A percentile compares a stretch with the other conserved stretches of the same genome.
Evolutionary conservation across 2,113 vertebrate genomes (phyloP).

Genomic region (Hemiscyllium ocellatum): DNA sequence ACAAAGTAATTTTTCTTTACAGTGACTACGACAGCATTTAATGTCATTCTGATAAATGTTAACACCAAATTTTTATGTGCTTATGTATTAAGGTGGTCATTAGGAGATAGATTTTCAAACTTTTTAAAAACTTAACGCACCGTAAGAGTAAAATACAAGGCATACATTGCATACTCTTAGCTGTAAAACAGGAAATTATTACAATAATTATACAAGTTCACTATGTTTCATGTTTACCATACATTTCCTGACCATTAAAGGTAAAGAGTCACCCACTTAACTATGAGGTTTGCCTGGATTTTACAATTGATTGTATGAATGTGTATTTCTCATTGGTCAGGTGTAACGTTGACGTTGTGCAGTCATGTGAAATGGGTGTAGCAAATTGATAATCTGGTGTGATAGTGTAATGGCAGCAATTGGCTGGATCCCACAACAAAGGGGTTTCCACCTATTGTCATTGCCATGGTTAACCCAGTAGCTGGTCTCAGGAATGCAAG

Average conservation of each 20-base stretch:
- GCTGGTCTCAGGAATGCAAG: neutral
- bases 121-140: neutral
- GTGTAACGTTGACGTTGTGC: neutral
- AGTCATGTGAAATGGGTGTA: neutral
- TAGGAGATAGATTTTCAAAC: neutral
- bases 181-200: neutral
- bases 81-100: neutral
- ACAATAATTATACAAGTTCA: neutral
- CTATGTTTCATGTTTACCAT: no score
- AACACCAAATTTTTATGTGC: neutral
- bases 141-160: neutral
- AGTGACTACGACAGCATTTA: neutral
- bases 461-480: neutral
- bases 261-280: neutral
- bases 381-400: neutral
- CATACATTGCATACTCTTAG: neutral
- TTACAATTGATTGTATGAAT: neutral
- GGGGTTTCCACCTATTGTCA: neutral
- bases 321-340: neutral
- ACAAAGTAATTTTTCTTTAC: conserved; percentile 9
- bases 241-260: neutral
- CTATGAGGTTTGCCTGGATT: neutral
- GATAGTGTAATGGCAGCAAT: neutral
- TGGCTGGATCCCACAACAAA: neutral
- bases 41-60: conserved; percentile 23